Evolutionary conservation across 2,113 vertebrate genomes (phyloP).

Genomic region (Pogona vitticeps): DNA sequence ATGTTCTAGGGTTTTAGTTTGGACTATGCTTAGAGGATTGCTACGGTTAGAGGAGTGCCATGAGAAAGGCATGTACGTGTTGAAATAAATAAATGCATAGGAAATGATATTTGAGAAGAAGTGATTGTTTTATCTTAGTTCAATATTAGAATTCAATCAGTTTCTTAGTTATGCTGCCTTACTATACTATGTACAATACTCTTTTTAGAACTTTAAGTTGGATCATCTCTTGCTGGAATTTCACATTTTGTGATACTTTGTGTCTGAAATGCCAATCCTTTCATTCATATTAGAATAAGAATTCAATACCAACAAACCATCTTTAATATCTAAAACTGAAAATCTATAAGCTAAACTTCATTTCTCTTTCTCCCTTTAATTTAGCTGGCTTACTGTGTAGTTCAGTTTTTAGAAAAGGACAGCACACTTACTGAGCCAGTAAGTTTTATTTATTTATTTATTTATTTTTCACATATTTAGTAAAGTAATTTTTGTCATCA

Average conservation of each 20-base stretch:
- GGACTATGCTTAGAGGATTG: not conserved
- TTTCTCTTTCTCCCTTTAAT: constrained; percentile 54
- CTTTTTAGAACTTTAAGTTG: not conserved
- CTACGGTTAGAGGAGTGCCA: too few relatives aligned
- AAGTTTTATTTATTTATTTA: constrained; percentile 60
- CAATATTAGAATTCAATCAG: not conserved
- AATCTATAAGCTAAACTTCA: not conserved
- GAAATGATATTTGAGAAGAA: not conserved
- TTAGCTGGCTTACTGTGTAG: constrained; percentile 95
- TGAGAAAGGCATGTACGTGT: too few relatives aligned
- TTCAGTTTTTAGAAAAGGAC: constrained; percentile 98
- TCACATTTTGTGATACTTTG: not conserved
- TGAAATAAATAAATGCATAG: not conserved
- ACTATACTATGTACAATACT: not conserved
- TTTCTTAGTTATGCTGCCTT: not conserved
- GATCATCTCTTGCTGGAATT: not conserved
- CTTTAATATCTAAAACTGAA: not conserved
- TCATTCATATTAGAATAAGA: not conserved
- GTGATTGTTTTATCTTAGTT: not conserved
- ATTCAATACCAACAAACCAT: not conserved
- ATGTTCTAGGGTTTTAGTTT: not conserved
- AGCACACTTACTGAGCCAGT: constrained; percentile 97
- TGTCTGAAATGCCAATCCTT: not conserved
- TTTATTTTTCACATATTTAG: not conserved
- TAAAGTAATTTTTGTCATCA: not conserved